Percentiles rank a stretch among this genome's conserved stretches.
phyloP scores from a whole-genome alignment of 2,797 vertebrate species.

The Apogon talboti region DNA sequence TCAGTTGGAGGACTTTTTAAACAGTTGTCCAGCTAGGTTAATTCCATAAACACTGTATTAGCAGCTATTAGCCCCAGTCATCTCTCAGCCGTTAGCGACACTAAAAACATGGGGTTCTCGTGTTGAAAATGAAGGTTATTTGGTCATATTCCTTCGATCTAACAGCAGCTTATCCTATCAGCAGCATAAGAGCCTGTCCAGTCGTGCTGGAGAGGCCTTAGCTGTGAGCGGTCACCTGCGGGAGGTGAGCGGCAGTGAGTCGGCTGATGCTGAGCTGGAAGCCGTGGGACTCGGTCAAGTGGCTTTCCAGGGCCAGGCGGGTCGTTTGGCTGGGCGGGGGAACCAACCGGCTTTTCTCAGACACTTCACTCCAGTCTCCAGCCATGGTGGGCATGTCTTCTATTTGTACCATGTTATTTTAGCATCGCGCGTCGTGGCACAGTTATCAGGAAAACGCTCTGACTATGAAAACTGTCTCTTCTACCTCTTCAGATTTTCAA shows the following conservation, averaged over 20 bases:
- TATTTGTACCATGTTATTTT: slow-evolving; percentile 53
- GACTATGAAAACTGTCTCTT: not conserved
- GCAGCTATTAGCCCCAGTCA: not conserved
- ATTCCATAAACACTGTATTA: no score
- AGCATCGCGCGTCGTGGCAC: no score
- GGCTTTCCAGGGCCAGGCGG: slow-evolving; percentile 66
- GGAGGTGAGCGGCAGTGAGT: slow-evolving; percentile 74
- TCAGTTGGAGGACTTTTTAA: not conserved
- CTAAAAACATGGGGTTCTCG: no score
- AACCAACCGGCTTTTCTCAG: slow-evolving; percentile 71
- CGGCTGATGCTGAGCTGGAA: slow-evolving; percentile 84
- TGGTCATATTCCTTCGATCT: no score
- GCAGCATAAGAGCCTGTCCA: no score
- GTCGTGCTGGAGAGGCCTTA: no score
- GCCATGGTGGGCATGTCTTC: slow-evolving; percentile 55
- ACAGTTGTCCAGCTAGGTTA: not conserved
- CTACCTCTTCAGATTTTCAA: slow-evolving; percentile 36
- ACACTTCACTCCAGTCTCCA: slow-evolving; percentile 81
- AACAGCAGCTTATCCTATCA: not conserved
- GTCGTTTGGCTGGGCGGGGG: slow-evolving; percentile 83
- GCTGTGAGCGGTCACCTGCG: slow-evolving; percentile 60
- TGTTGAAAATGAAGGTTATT: no score
- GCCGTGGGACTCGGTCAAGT: slow-evolving; percentile 60
- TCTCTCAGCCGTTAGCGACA: no score
- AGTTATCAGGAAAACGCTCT: no score